Evolutionary conservation across 2,797 vertebrate species (phyloP), one percentile per base, ranked within the genome.

Genomic region (Hyperoplus lanceolatus): DNA sequence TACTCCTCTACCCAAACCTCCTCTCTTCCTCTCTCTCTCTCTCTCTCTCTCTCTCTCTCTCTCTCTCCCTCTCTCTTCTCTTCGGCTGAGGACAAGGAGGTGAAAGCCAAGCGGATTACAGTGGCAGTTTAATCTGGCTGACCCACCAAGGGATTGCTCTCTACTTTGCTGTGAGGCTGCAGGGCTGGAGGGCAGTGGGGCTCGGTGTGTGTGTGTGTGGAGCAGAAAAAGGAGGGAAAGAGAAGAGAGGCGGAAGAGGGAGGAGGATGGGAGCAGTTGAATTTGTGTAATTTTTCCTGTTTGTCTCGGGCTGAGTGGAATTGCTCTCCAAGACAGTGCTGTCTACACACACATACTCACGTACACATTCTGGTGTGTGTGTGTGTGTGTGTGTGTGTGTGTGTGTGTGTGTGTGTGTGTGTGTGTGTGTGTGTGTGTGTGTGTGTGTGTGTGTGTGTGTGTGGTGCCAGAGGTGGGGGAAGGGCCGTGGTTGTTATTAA

Each of bases 91-190:
- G 94, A 95, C 94, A 93, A 94, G 94, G 92, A 95, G 93, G 94
- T 95, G 94, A 95, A 95, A 95, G 90, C 89, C 93, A 95, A 95
- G 94, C 92, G 94, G 95, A 96, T 96, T 96, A 96, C 93, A 91
- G 94, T 93, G 91, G 93, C 93, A 94, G 92, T 94, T 95, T 95
- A 96, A 95, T 96, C 95, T 95, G 94, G 84, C 84, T 93, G 92
- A 94, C 94, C 95, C 94, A 93, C 94, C 92, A 87, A 94, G 94
- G 94, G 93, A 94, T 95, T 95, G 92, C 94, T 95, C 91, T 92
- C 90, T 89, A 90, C 93, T 94, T 95, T 94, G 89, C 93, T 90
- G 86, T 76, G 92, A 87, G 92, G 90, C 91, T 85, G 86, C 86
- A 81, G 89, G 78, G 85, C 87, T 89, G 83, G 83, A 88, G 91